Conservation (phyloP, 2,797 vertebrate genomes). For the Galago senegalensis region DNA sequence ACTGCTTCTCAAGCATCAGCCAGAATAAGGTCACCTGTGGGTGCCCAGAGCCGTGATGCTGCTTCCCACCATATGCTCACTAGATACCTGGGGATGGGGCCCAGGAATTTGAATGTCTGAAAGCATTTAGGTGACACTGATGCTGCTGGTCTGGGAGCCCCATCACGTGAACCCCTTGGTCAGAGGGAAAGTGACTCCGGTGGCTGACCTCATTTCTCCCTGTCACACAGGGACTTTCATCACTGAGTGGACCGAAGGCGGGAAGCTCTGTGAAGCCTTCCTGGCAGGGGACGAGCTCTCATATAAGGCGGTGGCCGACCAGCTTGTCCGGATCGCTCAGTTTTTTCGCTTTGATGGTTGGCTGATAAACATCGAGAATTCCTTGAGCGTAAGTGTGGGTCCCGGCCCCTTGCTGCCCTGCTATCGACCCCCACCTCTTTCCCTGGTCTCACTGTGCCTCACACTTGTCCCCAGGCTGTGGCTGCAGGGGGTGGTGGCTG, state of each 20-base stretch:
- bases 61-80: rapidly evolving
- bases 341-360: constrained; percentile 95
- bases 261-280: constrained; percentile 92
- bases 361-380: constrained; percentile 97
- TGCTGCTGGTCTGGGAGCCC: not conserved
- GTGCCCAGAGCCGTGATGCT: rapidly evolving
- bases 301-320: constrained; percentile 90
- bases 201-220: rapidly evolving
- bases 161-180: rapidly evolving
- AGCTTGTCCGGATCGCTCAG: constrained; percentile 94
- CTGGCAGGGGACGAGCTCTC: constrained; percentile 91
- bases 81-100: not conserved
- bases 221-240: constrained; percentile 94
- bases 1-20: not conserved
- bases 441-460: not conserved
- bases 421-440: rapidly evolving
- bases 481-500: rapidly evolving
- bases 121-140: rapidly evolving
- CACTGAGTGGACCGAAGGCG: constrained; percentile 94
- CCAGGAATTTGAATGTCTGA: not conserved
- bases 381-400: constrained; percentile 92
- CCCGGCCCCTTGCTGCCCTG: rapidly evolving
- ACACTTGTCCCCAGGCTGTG: not conserved
- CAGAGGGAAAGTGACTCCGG: rapidly evolving
- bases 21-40: rapidly evolving